These are phyloP conservation scores for Dorcus hopei DNA, from an alignment of 2,888 invertebrate species.

Conservation along the genomic window DNA sequence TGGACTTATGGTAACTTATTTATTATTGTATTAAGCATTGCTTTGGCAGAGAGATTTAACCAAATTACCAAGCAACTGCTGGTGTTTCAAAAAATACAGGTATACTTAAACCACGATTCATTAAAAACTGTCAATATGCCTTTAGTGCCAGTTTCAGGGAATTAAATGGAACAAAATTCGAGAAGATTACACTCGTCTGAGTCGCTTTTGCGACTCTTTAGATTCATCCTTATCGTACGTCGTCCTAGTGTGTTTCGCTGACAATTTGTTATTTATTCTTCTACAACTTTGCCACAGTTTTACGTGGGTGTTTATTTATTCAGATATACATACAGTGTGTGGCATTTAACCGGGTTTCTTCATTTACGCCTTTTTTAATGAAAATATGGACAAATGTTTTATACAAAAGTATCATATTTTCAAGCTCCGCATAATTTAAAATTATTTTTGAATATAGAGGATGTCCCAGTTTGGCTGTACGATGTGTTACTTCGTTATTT, in stretches of 20 bases:
- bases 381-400: too few species aligned
- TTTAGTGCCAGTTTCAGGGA: neutral
- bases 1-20: constrained; percentile 42
- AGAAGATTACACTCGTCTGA: constrained; percentile 62
- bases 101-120: constrained; percentile 9
- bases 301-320: constrained; percentile 34
- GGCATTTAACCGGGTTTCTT: too few species aligned
- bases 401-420: too few species aligned
- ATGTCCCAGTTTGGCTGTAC: too few species aligned
- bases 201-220: constrained; percentile 58
- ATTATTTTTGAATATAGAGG: too few species aligned
- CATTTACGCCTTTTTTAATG: too few species aligned
- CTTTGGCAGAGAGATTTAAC: constrained; percentile 38
- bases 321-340: too few species aligned
- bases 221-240: constrained; percentile 62
- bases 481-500: too few species aligned
- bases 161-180: constrained; percentile 60
- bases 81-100: constrained; percentile 18
- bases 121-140: neutral
- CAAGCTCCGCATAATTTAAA: too few species aligned
- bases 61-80: constrained; percentile 34
- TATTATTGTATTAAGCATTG: constrained; percentile 38
- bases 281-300: constrained; percentile 66
- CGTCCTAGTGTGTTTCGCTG: constrained; percentile 64
- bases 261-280: constrained; percentile 71